A percentile compares a stretch with the other conserved stretches of the same genome.
phyloP scores from a whole-genome alignment of 1,140 invertebrate genomes.

The Nebria ingens region DNA sequence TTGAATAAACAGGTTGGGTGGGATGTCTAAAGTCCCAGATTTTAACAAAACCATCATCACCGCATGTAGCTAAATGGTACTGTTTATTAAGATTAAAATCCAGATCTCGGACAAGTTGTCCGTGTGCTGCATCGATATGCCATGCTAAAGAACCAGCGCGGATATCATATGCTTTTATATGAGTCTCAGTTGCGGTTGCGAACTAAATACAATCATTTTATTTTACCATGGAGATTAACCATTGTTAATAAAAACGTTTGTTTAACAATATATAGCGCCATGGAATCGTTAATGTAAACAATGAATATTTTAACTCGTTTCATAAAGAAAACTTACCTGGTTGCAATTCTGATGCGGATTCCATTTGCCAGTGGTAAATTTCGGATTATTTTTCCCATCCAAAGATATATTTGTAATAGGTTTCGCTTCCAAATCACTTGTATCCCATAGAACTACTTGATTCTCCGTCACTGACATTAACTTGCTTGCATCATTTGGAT shows the following conservation, averaged over 20 bases:
- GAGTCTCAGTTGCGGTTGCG: conserved; percentile 48
- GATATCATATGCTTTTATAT: conserved; percentile 80
- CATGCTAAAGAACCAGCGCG: conserved; percentile 60
- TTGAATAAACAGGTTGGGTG: conserved; percentile 62
- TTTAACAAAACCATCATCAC: conserved; percentile 87
- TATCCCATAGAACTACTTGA: conserved; percentile 43
- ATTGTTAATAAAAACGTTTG: too few relatives aligned
- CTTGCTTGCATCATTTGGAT: conserved; percentile 65
- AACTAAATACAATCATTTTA: conserved; percentile 22
- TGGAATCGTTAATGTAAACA: too few relatives aligned
- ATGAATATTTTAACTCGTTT: too few relatives aligned
- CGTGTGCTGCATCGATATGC: conserved; percentile 78
- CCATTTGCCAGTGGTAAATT: conserved; percentile 81
- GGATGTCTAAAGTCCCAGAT: conserved; percentile 92
- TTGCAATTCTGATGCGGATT: conserved; percentile 84
- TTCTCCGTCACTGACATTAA: conserved; percentile 66
- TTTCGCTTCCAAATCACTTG: conserved; percentile 39
- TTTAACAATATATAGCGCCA: too few relatives aligned
- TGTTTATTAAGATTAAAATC: conserved; percentile 97
- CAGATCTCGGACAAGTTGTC: conserved; percentile 77
- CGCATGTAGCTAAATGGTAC: conserved; percentile 85
- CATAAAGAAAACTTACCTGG: conserved; percentile 44
- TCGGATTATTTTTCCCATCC: conserved; percentile 61
- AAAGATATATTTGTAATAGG: conserved; percentile 32
- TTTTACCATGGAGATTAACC: too few relatives aligned